phyloP scores from a whole-genome alignment of 2,797 vertebrate genomes.

The Pseudochaenichthys georgianus region DNA sequence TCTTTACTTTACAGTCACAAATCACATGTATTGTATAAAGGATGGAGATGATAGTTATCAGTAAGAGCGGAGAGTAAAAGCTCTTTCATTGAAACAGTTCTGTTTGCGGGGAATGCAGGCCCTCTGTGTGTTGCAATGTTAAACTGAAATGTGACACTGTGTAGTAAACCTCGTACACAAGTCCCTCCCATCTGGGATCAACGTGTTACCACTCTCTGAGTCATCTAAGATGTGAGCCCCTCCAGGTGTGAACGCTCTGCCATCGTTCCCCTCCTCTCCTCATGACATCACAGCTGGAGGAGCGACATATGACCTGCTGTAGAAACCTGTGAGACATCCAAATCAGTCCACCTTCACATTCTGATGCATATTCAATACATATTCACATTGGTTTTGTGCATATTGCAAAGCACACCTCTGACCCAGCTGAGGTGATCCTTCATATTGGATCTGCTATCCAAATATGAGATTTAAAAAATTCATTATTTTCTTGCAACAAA shows the following conservation, averaged over 20 bases:
- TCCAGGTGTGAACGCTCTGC: background rate
- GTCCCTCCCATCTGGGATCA: background rate
- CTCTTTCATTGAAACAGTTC: background rate
- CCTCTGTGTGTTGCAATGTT: background rate
- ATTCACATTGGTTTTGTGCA: background rate
- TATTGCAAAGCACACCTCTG: background rate
- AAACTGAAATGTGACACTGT: background rate
- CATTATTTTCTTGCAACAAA: background rate
- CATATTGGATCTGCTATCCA: background rate
- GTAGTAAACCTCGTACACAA: background rate
- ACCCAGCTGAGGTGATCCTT: background rate
- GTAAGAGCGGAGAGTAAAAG: background rate
- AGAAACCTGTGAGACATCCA: background rate
- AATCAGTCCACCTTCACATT: background rate
- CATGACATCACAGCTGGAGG: background rate
- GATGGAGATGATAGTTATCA: constrained; percentile 14
- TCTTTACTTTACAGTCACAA: constrained; percentile 10
- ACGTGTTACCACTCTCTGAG: background rate
- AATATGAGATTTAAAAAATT: background rate
- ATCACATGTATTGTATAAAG: constrained; percentile 3
- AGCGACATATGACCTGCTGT: background rate
- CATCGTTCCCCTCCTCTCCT: background rate
- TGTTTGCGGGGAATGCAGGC: background rate
- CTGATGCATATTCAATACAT: background rate
- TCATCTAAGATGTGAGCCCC: background rate